These are phyloP conservation scores for Toxotes lorentzi DNA, from an alignment of 2,797 vertebrate genomes.

Conservation along the genomic window DNA sequence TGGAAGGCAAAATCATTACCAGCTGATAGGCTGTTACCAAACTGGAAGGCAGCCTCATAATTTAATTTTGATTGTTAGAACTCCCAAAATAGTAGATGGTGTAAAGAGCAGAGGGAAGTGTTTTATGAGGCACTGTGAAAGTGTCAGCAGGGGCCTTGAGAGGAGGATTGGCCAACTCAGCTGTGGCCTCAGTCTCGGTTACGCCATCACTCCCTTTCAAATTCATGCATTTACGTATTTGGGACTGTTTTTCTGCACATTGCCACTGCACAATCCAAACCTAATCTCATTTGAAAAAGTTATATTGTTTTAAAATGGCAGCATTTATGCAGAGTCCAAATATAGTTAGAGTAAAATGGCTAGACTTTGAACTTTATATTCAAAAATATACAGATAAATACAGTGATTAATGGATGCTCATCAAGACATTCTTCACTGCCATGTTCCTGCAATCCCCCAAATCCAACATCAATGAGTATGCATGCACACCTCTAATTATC, in stretches of 20 bases:
- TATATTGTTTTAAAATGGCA: neutral
- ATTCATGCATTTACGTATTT: neutral
- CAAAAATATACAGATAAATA: neutral
- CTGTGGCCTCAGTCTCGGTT: slow-evolving; percentile 14
- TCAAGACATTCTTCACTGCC: neutral
- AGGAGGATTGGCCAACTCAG: slow-evolving; percentile 11
- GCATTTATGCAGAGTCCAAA: neutral
- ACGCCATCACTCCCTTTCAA: neutral
- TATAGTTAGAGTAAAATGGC: neutral
- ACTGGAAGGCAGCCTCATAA: slow-evolving; percentile 41
- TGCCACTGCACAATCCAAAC: neutral
- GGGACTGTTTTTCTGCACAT: neutral
- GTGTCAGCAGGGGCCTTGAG: slow-evolving; percentile 25
- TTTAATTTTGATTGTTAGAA: slow-evolving; percentile 53
- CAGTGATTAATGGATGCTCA: neutral
- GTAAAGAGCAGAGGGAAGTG: slow-evolving; percentile 1
- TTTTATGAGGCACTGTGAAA: slow-evolving; percentile 34
- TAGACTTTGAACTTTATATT: neutral
- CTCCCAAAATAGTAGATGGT: slow-evolving; percentile 48
- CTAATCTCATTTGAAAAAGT: neutral
- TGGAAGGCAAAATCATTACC: slow-evolving; percentile 45
- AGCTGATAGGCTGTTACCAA: slow-evolving; percentile 27
- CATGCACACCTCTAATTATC: neutral
- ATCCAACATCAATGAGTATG: neutral
- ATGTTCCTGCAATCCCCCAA: neutral